Evolutionary conservation across 2,888 invertebrate species (phyloP), one percentile per base, ranked within the genome.

Genomic region (Entomobrya multifasciata): DNA sequence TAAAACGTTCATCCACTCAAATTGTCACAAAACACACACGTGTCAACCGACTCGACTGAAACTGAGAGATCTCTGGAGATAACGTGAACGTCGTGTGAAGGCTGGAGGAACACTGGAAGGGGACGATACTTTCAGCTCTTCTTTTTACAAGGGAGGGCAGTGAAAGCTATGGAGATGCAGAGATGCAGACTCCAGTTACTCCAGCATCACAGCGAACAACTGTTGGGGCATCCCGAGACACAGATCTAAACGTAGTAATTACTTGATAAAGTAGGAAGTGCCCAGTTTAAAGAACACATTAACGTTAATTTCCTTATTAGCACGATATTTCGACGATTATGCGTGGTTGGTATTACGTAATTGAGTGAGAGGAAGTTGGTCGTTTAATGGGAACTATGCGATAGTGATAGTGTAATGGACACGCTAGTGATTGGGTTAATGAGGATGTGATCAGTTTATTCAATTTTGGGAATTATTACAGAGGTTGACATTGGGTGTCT

Each of bases 371-470:
- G 72, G 22, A 72, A 6, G 27, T 47, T 22, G 49, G 27, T 22
- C 20, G 36, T 55, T 22, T 52, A 52, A 10, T n/a, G 55, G 8
- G 20, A n/a, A 10, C 8, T 55, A 6, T 17, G 55, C 17, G 10
- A 2, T 17, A n/a, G 17, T 52, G 55, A 20, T 10, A 13, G 13
- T 52, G 55, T 55, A 15, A 10, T 47, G 47, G 55, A 55, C 20
- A 55, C 55, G n/a, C 15, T 2, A 22, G 27, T 52, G 36, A 17
- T 77, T n/a, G 77, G n/a, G 25, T 47, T 47, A 79, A 79, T 65
- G 79, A 79, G 79, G 79, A 79, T 79, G 79, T 79, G 79, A 79
- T 65, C 65, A 79, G 79, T 79, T 79, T 79, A 79, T 79, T 79
- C 79, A 79, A 79, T 79, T 79, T 44, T n/a, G n/a, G n/a, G n/a